Base-by-base conservation (phyloP, 1,140 invertebrate genomes). In the Rhynchophorus ferrugineus region DNA sequence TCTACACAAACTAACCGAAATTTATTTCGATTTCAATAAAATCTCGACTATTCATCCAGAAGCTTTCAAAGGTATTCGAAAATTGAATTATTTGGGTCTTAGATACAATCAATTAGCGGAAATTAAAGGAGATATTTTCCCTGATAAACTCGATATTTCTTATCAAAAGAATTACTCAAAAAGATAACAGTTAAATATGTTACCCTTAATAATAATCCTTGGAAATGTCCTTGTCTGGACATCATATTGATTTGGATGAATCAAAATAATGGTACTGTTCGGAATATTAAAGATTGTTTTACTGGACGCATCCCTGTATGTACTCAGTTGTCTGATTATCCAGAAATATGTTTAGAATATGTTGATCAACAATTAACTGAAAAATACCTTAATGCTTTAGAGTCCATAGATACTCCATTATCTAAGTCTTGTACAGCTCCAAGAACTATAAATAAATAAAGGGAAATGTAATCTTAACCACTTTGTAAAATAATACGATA, bases 171-270 rank as follows among this genome's bases (percentile, higher is more conserved):
- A 24, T 7, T 57, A n/a, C 35, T 60, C 16, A 44, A 48, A 11
- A 58, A 58, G 33, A n/a, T 60, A 9, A 21, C 51, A 1, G 55
- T 55, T 3, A 54, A 54, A 29, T 39, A 55, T 35, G 20, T 60
- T 20, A 48, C 37, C 1, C 2, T 58, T 6, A 38, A 58, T 44
- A 42, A 37, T 13, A 58, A 58, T 50, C 58, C 56, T 21, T 60
- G 58, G 58, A 55, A 50, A 18, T 60, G 58, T 42, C 52, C 55
- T 0, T 60, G 56, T 42, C 34, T 60, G 13, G 50, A 54, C 11
- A 44, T 38, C 14, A 55, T 60, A 19, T n/a, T 42, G 9, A 45
- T 36, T 24, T 60, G 58, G 58, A 5, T 60, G 7, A 35, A 22
- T 39, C 48, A n/a, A 1, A 49, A 13, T 1, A 60, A 60, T 41